Conservation (phyloP, 2,888 invertebrate species). For the Chymomyza amoena region DNA sequence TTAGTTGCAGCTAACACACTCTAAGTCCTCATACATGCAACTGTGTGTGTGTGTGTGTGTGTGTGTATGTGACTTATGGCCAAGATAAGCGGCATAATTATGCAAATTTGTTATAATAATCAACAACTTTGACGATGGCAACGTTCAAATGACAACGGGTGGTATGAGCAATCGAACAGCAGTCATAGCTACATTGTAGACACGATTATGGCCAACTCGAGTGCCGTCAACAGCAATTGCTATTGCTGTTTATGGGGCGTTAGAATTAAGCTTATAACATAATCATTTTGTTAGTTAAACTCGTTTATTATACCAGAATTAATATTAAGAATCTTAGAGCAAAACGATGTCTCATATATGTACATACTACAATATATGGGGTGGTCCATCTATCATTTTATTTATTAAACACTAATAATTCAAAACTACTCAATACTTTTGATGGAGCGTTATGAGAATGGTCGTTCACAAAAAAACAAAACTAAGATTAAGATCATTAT, state of each 20-base stretch:
- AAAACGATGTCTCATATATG: neutral
- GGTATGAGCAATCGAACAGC: conserved; percentile 5
- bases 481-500: too few species aligned
- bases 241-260: conserved; percentile 64
- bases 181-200: conserved; percentile 29
- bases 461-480: too few species aligned
- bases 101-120: conserved; percentile 71
- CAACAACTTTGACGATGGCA: conserved; percentile 36
- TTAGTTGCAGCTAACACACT: neutral
- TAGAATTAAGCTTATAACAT: conserved; percentile 53
- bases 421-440: too few species aligned
- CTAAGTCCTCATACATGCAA: too few species aligned
- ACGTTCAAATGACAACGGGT: conserved; percentile 1
- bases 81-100: conserved; percentile 74
- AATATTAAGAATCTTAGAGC: neutral
- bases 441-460: too few species aligned
- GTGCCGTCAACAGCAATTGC: conserved; percentile 59
- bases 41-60: neutral
- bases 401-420: too few species aligned
- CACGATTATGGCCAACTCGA: conserved; percentile 57
- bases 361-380: too few species aligned
- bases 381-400: too few species aligned
- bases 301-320: neutral
- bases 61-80: conserved; percentile 61
- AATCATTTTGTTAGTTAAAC: neutral